Percentiles rank a stretch among this genome's conserved stretches.
Conservation (phyloP, 2,113 vertebrate genomes). For the Pelodiscus sinensis region DNA sequence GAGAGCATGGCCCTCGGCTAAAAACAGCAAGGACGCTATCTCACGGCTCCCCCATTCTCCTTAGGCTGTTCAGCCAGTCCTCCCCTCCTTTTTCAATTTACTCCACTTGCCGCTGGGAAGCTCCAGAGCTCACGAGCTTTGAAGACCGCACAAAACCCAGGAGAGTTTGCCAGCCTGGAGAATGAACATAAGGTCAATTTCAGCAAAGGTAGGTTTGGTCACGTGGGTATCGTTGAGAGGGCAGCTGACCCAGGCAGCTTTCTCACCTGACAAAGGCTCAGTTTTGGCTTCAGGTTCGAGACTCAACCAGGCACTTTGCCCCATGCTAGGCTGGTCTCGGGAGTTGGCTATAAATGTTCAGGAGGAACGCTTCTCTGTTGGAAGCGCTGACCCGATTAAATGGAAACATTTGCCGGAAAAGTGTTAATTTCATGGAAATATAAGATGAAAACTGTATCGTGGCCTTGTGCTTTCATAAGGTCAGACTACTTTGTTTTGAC, state of each 20-base stretch:
- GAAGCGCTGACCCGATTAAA: too few species aligned
- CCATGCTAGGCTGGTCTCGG: too few species aligned
- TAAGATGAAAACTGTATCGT: too few species aligned
- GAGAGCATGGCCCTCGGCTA: not conserved
- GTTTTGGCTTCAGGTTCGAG: not conserved
- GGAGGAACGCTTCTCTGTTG: too few species aligned
- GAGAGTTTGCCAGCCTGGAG: not conserved
- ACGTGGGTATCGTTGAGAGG: not conserved
- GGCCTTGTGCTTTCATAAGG: too few species aligned
- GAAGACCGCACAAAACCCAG: not conserved
- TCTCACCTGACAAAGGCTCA: not conserved
- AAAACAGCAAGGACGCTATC: not conserved
- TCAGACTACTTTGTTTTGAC: too few species aligned
- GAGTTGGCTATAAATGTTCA: too few species aligned
- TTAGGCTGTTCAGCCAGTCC: accelerated
- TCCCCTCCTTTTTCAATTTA: not conserved
- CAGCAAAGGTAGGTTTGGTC: not conserved
- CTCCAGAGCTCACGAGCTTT: not conserved
- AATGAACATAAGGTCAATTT: too few species aligned
- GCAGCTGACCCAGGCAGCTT: not conserved
- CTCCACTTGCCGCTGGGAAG: not conserved
- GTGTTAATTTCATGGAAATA: too few species aligned
- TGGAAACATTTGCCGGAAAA: too few species aligned
- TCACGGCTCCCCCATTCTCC: not conserved
- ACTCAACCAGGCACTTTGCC: not conserved